Base-by-base conservation (phyloP, 2,797 vertebrate genomes). In the Sebastolobus altivelis region DNA sequence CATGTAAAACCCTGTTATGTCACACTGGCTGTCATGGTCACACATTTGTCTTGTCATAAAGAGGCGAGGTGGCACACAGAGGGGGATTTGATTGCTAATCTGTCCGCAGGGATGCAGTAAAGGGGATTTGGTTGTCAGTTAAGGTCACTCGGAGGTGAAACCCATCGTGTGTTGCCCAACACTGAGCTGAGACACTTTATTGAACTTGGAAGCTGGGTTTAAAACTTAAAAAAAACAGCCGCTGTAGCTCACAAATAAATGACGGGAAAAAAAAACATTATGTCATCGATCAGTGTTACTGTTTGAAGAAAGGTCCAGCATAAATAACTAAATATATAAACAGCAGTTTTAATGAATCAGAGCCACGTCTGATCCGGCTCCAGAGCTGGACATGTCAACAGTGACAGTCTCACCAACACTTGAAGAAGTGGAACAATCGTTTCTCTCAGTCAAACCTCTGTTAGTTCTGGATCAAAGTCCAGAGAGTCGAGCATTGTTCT, bases 61-160 rank as follows among this genome's bases (percentile, higher is more conserved):
- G 69, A 79, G 62, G 75, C 61, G 65, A 46, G 74, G 70, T 77
- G 75, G 66, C 72, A 77, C 62, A 68, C 75, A 59, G 52, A 31
- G 71, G 79, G 84, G 79, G 52, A 55, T 55, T 83, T 82, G 72
- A 56, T 72, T 65, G 75, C 71, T 81, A 81, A 86, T 85, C 80
- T 68, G 65, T 49, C 79, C 3, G 6, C 63, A 31, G 43, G 29
- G 79, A 73, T 66, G 52, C 72, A 59, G 68, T 62, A 25, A 4
- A 62, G 67, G 37, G 63, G 80, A 88, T 78, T 83, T 66, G 14
- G 43, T 71, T 81, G 75, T 83, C 67, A 80, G 29, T 59, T 65
- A 65, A 84, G 79, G 78, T 71, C 29, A 72, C 40, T 38, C 38
- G 20, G 52, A 63, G 66, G 81, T 84, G 56, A 82, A 60, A 61